Evolutionary conservation across 2,797 vertebrate genomes (phyloP), one percentile per base, ranked within the genome.

Genomic region (Momotus momota): DNA sequence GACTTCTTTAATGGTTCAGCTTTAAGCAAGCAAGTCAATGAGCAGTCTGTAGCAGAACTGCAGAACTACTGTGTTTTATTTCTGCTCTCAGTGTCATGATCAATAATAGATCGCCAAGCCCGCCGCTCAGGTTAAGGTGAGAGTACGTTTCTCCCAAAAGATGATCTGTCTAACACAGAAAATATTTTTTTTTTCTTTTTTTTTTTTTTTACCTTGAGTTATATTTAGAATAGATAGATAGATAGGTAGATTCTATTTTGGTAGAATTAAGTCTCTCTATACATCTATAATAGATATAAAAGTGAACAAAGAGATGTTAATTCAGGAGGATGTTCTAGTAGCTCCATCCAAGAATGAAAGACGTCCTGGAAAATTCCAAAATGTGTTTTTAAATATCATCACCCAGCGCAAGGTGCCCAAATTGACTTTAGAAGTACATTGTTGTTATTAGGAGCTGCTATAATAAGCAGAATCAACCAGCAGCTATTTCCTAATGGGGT

Each of bases 381-480:
- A 86, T 77, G 62, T 86, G 46, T 69, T 97, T 95, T 92, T 93
- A 92, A 94, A 94, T 81, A 84, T 88, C 83, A 51, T 84, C 66
- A 79, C 79, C 62, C 70, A 75, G 51, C 35, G 43, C 13, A 74
- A 93, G 91, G 87, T 94, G 87, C 89, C 87, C 70, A 96, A 93
- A 95, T 81, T 94, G 89, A 86, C 91, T 94, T 92, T 75, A 88
- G 82, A 83, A 88, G 72, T 83, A 75, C 75, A 75, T 60, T 95
- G 90, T 96, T 97, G 94, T 94, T 96, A 93, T 94, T 96, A 95
- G 82, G 58, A 90, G 70, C 91, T 96, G 73, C 96, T 96, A 92
- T 96, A 95, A 94, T 94, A 94, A 96, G 93, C 88, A 90, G 88
- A 94, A 86, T 86, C 83, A 95, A 94, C 48, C 86, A 94, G 88